Base-by-base conservation (phyloP, 2,113 vertebrate genomes). In the Thymallus thymallus region DNA sequence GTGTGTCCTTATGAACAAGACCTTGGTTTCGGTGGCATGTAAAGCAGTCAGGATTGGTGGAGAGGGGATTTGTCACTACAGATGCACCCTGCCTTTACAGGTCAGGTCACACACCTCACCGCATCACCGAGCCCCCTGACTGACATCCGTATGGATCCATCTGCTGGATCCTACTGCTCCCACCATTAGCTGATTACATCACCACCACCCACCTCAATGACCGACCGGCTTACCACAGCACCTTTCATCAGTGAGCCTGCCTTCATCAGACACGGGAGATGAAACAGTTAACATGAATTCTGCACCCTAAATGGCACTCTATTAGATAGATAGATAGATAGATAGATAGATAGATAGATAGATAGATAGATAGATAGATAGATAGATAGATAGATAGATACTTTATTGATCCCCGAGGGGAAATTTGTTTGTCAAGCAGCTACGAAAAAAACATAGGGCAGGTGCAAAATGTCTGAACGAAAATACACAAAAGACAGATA, bases 151-250 rank as follows among this genome's bases (percentile, higher is more conserved):
- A 23, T 68, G 7, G 24, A 14, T 64, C 24, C 62, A 23, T 23
- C 35, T 45, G 13, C 66, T 20, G 7, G 24, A 14, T 64, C 24
- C 62, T 14, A 23, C 35, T 45, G 13, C 66, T 20, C 18, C 41
- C 20, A 9, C 32, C 66, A 68, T 68, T 68, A 68, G 66, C 66
- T 68, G 66, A 68, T 68, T 68, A 68, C 35, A 67, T 41, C 32
- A n/a, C 32, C 24, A 41, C 32, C 20, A 67, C 65, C 20, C 35
- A 22, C 14, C 20, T 41, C 9, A 67, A 30, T 30, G 20, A 23
- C 6, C 29, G 7, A 67, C 18, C 18, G 29, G 18, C 65, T 67
- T 35, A n/a, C 24, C 24, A 23, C 3, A 29, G 29, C 2, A 51
- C 65, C 65, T 67, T 32, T 22, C 18, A 35, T 67, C 20, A 41